Evolutionary conservation across 2,888 invertebrate species (phyloP), one percentile per base, ranked within the genome.

Genomic region (Tethea ocularis): DNA sequence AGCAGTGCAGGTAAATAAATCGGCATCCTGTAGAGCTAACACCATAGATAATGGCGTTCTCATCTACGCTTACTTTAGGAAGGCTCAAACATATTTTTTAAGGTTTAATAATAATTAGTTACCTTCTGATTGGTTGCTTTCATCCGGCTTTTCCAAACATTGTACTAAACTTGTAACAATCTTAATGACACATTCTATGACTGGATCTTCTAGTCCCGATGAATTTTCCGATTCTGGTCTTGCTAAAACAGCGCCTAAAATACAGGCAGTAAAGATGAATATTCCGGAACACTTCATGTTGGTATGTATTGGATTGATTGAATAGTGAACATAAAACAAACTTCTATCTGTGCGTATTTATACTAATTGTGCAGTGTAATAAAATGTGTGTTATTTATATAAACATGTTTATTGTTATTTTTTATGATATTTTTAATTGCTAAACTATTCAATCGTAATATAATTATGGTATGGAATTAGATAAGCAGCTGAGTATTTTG

Each of bases 211-310:
- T 20, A 46, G 10, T 20, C 7, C 20, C 1, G 17, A 1, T 7
- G 46, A 46, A 17, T 46, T 20, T 46, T 46, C 20, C 7, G 10
- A 10, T 46, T 8, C 17, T n/a, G 46, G 46, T 46, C 46, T 46
- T 20, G 46, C 46, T 46, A 20, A 46, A 20, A 46, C 46, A 46
- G 46, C 46, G 10, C 46, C 20, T 20, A 46, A 20, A 8, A 46
- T 20, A 20, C 5, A 10, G 20, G 46, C 46, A 46, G 20, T 10
- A 46, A 46, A 10, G 46, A 20, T 10, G 8, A 46, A 7, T 20
- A 46, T 17, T 20, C 20, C 46, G 46, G 20, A 46, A 46, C 46
- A 46, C 46, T 46, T 46, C 46, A 46, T 46, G 17, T 46, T 46
- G 46, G 10, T 46, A 38, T 0, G 4, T 11, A n/a, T n/a, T n/a